Percentiles rank a stretch among this genome's conserved stretches.
These are phyloP conservation scores for Oreochromis aureus DNA, from an alignment of 2,113 vertebrate species.

Conservation along the genomic window DNA sequence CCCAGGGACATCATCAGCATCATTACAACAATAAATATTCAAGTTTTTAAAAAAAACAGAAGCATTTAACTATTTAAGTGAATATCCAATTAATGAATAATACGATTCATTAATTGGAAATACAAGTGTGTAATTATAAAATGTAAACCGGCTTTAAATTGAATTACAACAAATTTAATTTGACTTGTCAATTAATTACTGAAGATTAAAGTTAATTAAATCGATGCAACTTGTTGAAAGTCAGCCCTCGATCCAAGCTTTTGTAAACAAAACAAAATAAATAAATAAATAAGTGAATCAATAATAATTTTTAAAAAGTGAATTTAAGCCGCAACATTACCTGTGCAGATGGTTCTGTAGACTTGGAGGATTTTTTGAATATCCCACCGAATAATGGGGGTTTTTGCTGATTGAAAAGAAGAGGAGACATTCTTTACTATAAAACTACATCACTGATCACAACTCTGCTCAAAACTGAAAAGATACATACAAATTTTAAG, in stretches of 20 bases:
- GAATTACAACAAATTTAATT: background rate
- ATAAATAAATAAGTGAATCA: too few species aligned
- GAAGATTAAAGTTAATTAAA: too few species aligned
- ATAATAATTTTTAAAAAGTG: too few species aligned
- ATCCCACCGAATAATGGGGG: constrained; percentile 35
- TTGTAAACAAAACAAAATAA: too few species aligned
- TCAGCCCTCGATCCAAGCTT: too few species aligned
- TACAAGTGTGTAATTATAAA: background rate
- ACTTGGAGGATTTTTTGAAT: constrained; percentile 44
- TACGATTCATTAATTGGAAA: background rate
- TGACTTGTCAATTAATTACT: background rate
- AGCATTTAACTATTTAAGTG: background rate
- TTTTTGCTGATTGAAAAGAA: constrained; percentile 27
- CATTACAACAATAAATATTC: background rate
- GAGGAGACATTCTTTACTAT: background rate
- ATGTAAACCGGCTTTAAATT: background rate
- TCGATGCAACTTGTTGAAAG: too few species aligned
- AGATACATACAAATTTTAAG: too few species aligned
- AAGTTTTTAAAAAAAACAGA: background rate
- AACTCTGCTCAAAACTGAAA: background rate
- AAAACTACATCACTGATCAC: background rate
- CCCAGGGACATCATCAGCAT: too few species aligned
- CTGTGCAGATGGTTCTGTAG: constrained; percentile 15
- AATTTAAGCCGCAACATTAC: background rate
- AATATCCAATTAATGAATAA: background rate